These are phyloP conservation scores for Phylloscopus trochiloides DNA, from an alignment of 2,113 vertebrate genomes.

Conservation along the genomic window DNA sequence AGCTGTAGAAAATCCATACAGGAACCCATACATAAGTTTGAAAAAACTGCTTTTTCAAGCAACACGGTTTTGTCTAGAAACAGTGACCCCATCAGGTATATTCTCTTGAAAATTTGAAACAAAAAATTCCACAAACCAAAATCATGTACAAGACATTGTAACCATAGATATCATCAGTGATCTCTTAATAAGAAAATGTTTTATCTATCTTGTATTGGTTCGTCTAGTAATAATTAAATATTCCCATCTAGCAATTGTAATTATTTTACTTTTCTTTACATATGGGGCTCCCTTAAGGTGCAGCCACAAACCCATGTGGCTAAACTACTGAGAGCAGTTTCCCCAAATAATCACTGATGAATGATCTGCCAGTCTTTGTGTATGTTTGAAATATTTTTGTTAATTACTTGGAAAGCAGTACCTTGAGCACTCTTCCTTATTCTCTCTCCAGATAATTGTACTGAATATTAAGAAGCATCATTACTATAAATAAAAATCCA, in stretches of 20 bases:
- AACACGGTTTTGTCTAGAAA: neutral
- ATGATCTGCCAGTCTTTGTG: neutral
- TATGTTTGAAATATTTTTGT: constrained; percentile 14
- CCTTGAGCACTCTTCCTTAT: constrained; percentile 6
- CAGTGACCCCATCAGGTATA: neutral
- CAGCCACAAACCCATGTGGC: neutral
- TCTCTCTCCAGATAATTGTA: constrained; percentile 9
- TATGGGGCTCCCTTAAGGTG: neutral
- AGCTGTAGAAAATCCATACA: neutral
- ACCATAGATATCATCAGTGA: fast-evolving
- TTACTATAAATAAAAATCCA: constrained; percentile 48
- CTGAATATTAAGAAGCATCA: neutral
- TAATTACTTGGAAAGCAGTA: constrained; percentile 46
- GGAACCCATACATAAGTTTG: neutral
- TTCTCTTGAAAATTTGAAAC: neutral
- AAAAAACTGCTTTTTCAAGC: neutral
- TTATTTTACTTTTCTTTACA: constrained; percentile 19
- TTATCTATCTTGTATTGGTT: neutral
- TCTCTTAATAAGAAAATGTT: neutral
- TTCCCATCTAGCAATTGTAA: neutral
- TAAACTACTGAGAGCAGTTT: neutral
- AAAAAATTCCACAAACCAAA: neutral
- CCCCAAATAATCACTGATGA: neutral
- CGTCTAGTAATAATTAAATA: neutral
- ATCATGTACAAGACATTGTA: neutral